A percentile compares a stretch with the other conserved stretches of the same genome.
Evolutionary conservation across 2,888 invertebrate genomes (phyloP).

Genomic region (Zygaena filipendulae): DNA sequence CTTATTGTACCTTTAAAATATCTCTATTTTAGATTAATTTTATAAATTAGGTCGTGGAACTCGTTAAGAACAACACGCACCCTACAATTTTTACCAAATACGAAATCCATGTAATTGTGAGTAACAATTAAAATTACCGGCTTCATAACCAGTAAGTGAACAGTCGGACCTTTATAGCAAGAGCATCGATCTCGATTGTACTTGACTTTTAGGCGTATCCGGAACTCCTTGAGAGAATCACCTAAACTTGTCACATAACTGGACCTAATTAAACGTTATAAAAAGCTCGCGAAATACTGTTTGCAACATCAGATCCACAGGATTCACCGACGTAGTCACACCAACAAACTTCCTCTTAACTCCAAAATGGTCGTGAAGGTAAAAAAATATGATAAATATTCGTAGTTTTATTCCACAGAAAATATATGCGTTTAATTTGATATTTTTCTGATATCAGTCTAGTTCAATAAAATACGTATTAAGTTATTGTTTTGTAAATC

Average conservation of each 20-base stretch:
- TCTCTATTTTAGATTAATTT: too few species aligned
- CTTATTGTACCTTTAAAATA: too few species aligned
- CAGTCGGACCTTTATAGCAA: too few species aligned
- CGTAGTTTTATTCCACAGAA: background rate
- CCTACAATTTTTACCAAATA: too few species aligned
- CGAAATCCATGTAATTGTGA: too few species aligned
- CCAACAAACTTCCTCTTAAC: constrained; percentile 18
- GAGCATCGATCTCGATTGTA: too few species aligned
- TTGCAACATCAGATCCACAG: constrained; percentile 34
- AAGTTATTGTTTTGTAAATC: too few species aligned
- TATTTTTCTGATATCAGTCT: background rate
- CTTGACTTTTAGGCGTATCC: constrained; percentile 61
- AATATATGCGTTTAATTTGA: constrained; percentile 1
- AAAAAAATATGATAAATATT: constrained; percentile 19
- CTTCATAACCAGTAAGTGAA: too few species aligned
- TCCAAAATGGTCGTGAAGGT: constrained; percentile 57
- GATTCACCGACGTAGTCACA: constrained; percentile 43
- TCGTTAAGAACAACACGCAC: too few species aligned
- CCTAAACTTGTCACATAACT: constrained; percentile 37
- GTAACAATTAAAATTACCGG: too few species aligned
- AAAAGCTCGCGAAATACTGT: constrained; percentile 22
- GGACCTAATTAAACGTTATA: constrained; percentile 37
- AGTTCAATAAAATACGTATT: too few species aligned
- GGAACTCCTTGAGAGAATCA: constrained; percentile 42
- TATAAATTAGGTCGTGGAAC: too few species aligned